Base-by-base conservation (phyloP, 2,113 vertebrate species). In the Burhinus oedicnemus region DNA sequence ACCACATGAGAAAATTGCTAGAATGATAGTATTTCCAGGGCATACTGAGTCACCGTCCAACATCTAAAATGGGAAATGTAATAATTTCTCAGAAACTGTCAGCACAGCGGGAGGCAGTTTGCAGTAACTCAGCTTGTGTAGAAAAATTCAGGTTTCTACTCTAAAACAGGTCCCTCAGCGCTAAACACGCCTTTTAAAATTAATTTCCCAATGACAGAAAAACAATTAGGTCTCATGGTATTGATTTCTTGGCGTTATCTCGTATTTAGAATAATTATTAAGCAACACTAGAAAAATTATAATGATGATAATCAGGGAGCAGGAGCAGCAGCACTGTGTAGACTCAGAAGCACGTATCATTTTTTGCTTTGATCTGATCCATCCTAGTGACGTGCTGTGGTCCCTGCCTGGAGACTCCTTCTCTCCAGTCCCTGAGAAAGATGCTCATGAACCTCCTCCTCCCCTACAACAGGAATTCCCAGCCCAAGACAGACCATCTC, bases 11-110 rank as follows among this genome's bases (percentile, higher is more conserved):
- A 96, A 98, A 98, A 98, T 96, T 97, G 96, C 96, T 95, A 95
- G 87, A 96, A 97, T 83, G 93, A 97, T 98, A 97, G 93, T 95
- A 96, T 97, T 98, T 98, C 98, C 96, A 98, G 97, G 97, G 95
- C 96, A 98, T 54, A 97, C 60, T 98, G 98, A 98, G 96, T 98
- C 98, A 98, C 96, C 92, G 90, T 95, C 95, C 95, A 83, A 75
- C 61, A 85, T 97, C 98, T 98, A 98, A 98, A 98, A 97, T 81
- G 83, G 95, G 97, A 98, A 97, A 97, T 95, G 97, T 81, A 98
- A 96, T 97, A 95, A 97, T 96, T 97, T 95, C 93, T 95, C 94
- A 96, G 94, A 85, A 96, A 90, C 83, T 94, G 75, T 77, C 96
- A 93, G 94, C 92, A 91, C 71, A 88, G 82, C 38, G 64, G 94